A percentile compares a stretch with the other conserved stretches of the same genome.
phyloP scores from a whole-genome alignment of 2,797 vertebrate species.

The Crossoptilon crossoptilon region DNA sequence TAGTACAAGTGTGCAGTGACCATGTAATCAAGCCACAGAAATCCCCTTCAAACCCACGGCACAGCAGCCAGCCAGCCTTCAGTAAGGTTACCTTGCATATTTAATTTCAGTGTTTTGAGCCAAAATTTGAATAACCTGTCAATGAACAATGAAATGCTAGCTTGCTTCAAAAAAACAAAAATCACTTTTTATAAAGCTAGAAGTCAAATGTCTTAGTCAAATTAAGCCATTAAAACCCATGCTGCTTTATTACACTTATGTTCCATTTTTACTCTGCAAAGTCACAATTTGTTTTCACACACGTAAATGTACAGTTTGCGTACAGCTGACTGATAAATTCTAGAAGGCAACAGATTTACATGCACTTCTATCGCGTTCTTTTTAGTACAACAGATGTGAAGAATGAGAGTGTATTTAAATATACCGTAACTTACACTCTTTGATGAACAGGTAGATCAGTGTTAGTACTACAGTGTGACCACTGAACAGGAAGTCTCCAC shows the following conservation, averaged over 20 bases:
- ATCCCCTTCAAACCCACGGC: background rate
- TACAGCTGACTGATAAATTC: background rate
- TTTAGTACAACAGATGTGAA: background rate
- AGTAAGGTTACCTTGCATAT: background rate
- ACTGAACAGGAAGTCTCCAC: slow-evolving; percentile 97
- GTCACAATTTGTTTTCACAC: background rate
- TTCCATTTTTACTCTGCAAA: background rate
- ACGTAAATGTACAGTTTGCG: accelerated
- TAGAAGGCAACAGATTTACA: background rate
- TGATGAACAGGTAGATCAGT: slow-evolving; percentile 96
- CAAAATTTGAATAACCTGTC: background rate
- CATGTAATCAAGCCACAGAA: background rate
- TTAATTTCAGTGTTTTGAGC: background rate
- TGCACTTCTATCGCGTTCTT: accelerated
- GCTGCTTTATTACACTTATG: background rate
- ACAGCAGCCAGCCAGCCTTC: background rate
- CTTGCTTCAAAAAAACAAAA: background rate
- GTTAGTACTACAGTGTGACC: slow-evolving; percentile 97
- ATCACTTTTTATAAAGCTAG: background rate
- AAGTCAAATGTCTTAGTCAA: background rate
- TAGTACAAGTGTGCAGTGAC: accelerated
- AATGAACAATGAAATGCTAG: background rate
- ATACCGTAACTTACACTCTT: slow-evolving; percentile 90
- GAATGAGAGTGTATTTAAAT: background rate
- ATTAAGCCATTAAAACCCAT: background rate